Evolutionary conservation across 1,140 invertebrate genomes (phyloP), one percentile per base, ranked within the genome.

Genomic region (Uloborus diversus): DNA sequence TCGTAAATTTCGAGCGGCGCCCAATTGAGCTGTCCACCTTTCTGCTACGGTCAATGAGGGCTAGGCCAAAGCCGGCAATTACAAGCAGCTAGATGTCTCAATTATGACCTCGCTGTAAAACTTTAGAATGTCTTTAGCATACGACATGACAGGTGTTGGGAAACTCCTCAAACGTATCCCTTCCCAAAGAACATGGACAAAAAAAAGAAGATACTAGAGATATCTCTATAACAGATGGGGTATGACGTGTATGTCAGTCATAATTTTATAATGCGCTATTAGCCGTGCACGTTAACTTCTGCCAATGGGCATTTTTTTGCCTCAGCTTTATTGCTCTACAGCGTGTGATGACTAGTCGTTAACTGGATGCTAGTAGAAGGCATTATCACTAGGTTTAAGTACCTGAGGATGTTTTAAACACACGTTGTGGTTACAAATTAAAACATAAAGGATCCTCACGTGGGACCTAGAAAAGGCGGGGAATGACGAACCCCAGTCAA

Each of bases 201-300:
- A 28, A 49, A 28, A 9, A 42, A 35, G n/a, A 49, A 56, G 20
- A 17, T n/a, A 35, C 23, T 28, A 51, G 35, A 75, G 30, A 75
- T 75, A 62, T 47, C 69, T 28, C 56, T 42, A n/a, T 61, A 57
- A 70, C 35, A 61, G 53, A 75, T 32, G n/a, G 71, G 37, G 64
- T 75, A 56, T 78, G 62, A 78, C 73, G 73, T 78, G 73, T 47
- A 53, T 78, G 62, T 78, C 61, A 66, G 73, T 65, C 73, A 78
- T 78, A 78, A 78, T 78, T 78, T 62, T 78, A 64, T 78, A 78
- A 78, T 65, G 61, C 62, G 73, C 73, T 78, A 78, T 78, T 78
- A 78, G 71, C 33, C 71, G 57, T 33, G 57, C 59, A 75, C 9
- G 11, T 62, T 35, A n/a, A 23, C 51, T 23, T 53, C 25, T 23